These are phyloP conservation scores for Aldrovandia affinis DNA, from an alignment of 2,797 vertebrate genomes.

Conservation along the genomic window DNA sequence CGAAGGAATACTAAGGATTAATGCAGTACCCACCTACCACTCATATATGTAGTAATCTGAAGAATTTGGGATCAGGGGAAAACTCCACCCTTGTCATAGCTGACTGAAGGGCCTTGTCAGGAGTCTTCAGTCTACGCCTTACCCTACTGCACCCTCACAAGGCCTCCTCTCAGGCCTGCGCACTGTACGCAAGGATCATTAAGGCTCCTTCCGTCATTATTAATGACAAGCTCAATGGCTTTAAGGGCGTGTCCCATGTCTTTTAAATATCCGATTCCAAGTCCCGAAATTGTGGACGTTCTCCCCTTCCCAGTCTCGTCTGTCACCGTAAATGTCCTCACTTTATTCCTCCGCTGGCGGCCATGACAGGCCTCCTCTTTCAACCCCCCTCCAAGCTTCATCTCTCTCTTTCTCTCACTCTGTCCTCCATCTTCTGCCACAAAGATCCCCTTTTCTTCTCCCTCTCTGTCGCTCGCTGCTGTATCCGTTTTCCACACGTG, in stretches of 20 bases:
- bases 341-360: slow-evolving; percentile 84
- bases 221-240: slow-evolving; percentile 83
- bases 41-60: no score
- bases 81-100: slow-evolving; percentile 15
- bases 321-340: slow-evolving; percentile 97
- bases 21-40: no score
- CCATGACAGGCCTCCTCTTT: slow-evolving; percentile 87
- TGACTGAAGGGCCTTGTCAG: neutral
- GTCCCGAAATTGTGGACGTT: slow-evolving; percentile 82
- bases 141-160: neutral
- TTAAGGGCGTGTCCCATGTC: slow-evolving; percentile 83
- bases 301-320: slow-evolving; percentile 86
- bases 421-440: slow-evolving; percentile 42
- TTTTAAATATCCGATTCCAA: slow-evolving; percentile 95
- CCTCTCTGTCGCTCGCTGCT: slow-evolving; percentile 65
- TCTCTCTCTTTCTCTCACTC: slow-evolving; percentile 51
- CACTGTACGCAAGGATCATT: slow-evolving; percentile 61
- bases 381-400: slow-evolving; percentile 48
- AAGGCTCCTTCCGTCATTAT: slow-evolving; percentile 79
- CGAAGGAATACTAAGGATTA: no score
- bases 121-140: slow-evolving; percentile 53
- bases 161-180: slow-evolving; percentile 20
- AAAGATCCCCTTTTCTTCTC: slow-evolving; percentile 23
- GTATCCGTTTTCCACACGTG: slow-evolving; percentile 98
- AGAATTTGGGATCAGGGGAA: no score